Percentiles rank a stretch among this genome's conserved stretches.
phyloP scores from a whole-genome alignment of 2,888 invertebrate species.

The Ceratothoa steindachneri region DNA sequence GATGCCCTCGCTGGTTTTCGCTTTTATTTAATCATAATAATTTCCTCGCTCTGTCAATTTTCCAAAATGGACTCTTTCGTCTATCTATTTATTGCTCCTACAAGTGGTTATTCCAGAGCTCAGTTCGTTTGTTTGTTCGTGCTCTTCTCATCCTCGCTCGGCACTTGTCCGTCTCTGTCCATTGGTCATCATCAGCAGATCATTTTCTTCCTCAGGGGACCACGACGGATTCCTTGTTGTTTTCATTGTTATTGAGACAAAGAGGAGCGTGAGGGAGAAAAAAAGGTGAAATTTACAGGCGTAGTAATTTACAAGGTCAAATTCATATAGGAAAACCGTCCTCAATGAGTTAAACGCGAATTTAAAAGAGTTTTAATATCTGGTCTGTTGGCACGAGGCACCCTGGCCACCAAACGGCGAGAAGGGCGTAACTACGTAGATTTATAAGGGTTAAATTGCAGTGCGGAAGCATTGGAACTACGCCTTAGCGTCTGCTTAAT shows the following conservation, averaged over 20 bases:
- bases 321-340: not conserved
- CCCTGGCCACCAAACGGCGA: not conserved
- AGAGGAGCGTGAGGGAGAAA: not conserved
- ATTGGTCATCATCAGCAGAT: too few species aligned
- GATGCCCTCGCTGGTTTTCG: too few species aligned
- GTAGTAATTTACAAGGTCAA: not conserved
- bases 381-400: constrained; percentile 9
- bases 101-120: too few species aligned
- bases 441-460: not conserved
- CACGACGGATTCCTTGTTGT: too few species aligned
- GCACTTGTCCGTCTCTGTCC: too few species aligned
- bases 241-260: not conserved
- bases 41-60: too few species aligned
- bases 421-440: not conserved
- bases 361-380: not conserved
- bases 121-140: too few species aligned
- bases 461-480: not conserved
- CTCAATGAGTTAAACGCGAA: not conserved
- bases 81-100: too few species aligned
- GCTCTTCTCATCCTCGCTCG: too few species aligned
- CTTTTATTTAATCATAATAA: too few species aligned
- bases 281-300: not conserved
- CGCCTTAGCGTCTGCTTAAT: not conserved
- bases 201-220: too few species aligned
- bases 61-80: too few species aligned